Evolutionary conservation across 2,888 invertebrate genomes (phyloP).

Genomic region (Apodemia mormo): DNA sequence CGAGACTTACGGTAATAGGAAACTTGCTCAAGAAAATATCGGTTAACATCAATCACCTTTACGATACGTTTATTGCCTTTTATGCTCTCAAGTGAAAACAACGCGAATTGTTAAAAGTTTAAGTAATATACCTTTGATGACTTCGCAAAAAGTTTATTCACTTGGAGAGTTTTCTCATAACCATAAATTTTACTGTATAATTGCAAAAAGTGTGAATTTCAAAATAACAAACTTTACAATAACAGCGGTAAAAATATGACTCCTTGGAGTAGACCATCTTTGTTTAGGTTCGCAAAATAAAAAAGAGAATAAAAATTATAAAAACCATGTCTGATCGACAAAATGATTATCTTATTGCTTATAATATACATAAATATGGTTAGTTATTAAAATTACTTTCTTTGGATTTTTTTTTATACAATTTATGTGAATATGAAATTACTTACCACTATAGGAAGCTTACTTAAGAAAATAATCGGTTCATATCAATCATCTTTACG

Average conservation of each 20-base stretch:
- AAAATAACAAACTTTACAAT: not conserved
- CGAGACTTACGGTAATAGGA: no score
- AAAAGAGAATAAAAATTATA: no score
- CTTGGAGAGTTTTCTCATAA: constrained; percentile 6
- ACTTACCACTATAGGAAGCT: not conserved
- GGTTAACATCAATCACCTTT: not conserved
- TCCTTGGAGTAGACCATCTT: not conserved
- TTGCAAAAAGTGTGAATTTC: not conserved
- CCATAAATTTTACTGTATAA: constrained; percentile 10
- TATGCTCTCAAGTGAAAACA: not conserved
- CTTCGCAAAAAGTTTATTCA: not conserved
- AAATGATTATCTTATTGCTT: no score
- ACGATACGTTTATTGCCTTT: constrained; percentile 14
- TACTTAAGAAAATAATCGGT: not conserved
- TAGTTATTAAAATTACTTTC: no score
- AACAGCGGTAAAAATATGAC: constrained; percentile 1
- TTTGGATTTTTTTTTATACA: no score
- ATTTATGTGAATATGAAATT: no score
- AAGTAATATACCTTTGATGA: not conserved
- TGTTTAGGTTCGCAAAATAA: not conserved
- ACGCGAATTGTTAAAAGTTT: not conserved
- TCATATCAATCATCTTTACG: not conserved
- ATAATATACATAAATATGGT: no score
- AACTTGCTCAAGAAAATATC: not conserved
- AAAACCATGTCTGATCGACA: no score